Evolutionary conservation across 2,113 vertebrate genomes (phyloP).

Genomic region (Tenebrosternarchus preto): DNA sequence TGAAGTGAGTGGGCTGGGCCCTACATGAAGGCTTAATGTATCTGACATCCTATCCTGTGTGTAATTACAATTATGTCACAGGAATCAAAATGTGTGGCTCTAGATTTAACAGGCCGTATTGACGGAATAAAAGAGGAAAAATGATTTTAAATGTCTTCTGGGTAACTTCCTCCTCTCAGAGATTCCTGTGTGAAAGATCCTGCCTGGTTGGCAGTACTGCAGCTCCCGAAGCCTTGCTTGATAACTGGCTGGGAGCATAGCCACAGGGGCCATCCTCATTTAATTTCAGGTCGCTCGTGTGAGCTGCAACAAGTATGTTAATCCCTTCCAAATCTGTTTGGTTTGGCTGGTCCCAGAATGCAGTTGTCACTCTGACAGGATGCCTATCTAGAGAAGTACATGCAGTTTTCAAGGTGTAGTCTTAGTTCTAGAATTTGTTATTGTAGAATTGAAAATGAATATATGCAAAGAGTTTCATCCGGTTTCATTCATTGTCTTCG

Average conservation of each 20-base stretch:
- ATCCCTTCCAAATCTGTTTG: conserved; percentile 64
- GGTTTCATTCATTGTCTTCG: background rate
- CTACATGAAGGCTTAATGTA: no score
- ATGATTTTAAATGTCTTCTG: conserved; percentile 65
- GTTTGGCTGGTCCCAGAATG: conserved; percentile 52
- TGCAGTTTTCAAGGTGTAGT: background rate
- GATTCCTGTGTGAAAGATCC: conserved; percentile 60
- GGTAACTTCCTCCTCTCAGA: conserved; percentile 61
- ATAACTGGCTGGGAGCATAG: conserved; percentile 62
- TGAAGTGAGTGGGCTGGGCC: no score
- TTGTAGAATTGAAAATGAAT: background rate
- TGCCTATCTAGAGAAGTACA: conserved; percentile 2
- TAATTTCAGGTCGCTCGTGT: conserved; percentile 64
- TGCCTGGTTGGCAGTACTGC: conserved; percentile 64
- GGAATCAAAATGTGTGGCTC: conserved; percentile 33
- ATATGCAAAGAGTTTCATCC: background rate
- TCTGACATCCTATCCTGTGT: no score
- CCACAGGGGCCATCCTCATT: conserved; percentile 63
- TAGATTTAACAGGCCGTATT: conserved; percentile 46
- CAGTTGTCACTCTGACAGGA: conserved; percentile 58
- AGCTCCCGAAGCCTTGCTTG: conserved; percentile 52
- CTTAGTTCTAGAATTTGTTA: no score
- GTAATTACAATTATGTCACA: background rate
- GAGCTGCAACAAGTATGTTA: conserved; percentile 66
- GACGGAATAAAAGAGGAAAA: conserved; percentile 50